Evolutionary conservation across 2,113 vertebrate species (phyloP).

Genomic region (Phoxinus phoxinus): DNA sequence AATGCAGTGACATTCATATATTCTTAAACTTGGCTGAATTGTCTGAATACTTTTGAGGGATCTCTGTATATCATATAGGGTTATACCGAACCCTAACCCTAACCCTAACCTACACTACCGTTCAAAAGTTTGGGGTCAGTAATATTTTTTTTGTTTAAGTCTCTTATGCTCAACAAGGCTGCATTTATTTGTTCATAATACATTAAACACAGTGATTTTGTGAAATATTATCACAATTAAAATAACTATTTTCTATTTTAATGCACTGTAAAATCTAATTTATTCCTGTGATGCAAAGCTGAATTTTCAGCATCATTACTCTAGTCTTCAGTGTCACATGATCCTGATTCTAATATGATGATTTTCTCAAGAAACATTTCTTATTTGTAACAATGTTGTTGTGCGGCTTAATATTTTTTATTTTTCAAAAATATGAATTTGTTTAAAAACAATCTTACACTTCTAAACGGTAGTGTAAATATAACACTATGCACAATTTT

Average conservation of each 20-base stretch:
- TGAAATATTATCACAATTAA: neutral
- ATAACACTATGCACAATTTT: neutral
- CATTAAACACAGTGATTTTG: neutral
- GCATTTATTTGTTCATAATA: neutral
- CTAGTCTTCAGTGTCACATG: neutral
- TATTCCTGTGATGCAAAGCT: neutral
- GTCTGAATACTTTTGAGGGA: neutral
- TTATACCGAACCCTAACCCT: too few relatives aligned
- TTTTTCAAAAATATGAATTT: neutral
- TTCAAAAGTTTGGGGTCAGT: neutral
- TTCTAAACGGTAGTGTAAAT: neutral
- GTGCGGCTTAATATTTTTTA: too few relatives aligned
- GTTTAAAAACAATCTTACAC: neutral
- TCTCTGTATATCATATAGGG: neutral
- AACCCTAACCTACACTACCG: neutral
- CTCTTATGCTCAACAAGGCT: neutral
- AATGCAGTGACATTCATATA: neutral
- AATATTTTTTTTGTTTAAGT: neutral
- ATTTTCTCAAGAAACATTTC: neutral
- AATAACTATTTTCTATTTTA: neutral
- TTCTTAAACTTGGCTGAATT: neutral
- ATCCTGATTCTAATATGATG: neutral
- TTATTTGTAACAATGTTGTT: neutral
- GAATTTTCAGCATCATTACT: neutral
- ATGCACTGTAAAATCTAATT: neutral